Percentiles rank a stretch among this genome's conserved stretches.
Evolutionary conservation across 2,113 vertebrate species (phyloP).

Genomic region (Parotia lawesii): DNA sequence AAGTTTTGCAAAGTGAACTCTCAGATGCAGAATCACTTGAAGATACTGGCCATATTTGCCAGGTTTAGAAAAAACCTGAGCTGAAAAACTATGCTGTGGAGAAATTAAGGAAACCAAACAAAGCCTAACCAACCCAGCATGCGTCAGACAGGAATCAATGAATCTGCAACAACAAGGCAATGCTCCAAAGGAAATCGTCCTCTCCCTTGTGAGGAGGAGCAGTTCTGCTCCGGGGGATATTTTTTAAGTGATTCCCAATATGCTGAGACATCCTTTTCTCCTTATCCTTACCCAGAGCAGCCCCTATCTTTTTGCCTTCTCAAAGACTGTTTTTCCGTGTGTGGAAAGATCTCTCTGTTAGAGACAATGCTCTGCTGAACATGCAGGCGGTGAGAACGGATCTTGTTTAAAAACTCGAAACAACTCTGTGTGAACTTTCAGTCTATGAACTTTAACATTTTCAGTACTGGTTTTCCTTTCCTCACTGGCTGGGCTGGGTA

Average conservation of each 20-base stretch:
- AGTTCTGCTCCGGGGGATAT: background rate
- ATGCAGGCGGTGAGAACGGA: fast-evolving
- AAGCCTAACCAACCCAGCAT: background rate
- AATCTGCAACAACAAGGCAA: background rate
- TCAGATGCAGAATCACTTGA: background rate
- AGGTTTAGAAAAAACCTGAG: background rate
- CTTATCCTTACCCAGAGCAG: background rate
- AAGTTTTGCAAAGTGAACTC: background rate
- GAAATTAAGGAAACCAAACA: background rate
- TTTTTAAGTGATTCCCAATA: background rate
- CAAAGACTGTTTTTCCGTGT: background rate
- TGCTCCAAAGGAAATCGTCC: background rate
- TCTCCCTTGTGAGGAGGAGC: background rate
- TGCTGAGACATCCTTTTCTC: background rate
- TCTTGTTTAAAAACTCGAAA: background rate
- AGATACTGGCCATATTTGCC: background rate
- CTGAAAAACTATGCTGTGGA: background rate
- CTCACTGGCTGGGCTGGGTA: background rate
- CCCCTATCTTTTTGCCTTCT: background rate
- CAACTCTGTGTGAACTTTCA: background rate
- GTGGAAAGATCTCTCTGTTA: background rate
- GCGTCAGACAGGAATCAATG: background rate
- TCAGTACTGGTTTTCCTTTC: background rate
- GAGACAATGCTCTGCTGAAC: background rate
- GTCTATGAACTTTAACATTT: background rate